Evolutionary conservation across 2,888 invertebrate species (phyloP), one percentile per base, ranked within the genome.

Genomic region (Ptychoptera albimana): DNA sequence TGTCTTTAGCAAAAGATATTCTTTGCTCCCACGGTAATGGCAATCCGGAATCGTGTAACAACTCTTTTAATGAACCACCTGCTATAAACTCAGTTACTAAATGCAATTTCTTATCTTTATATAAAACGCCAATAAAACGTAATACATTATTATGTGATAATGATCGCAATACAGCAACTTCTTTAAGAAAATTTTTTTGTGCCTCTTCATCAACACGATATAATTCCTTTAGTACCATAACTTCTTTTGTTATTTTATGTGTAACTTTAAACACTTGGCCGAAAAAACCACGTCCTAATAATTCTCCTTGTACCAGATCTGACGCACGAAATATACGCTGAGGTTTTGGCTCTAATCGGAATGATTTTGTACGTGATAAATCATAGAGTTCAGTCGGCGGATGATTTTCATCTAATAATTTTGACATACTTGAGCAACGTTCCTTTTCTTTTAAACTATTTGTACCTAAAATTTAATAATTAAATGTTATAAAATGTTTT

Each of bases 211-310:
- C 93, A 15, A 93, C 86, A 45, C 89, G 72, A 66, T 91, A 86
- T 45, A 94, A 71, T 60, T 94, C 92, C 58, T 94, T 94, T 37
- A 94, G 74, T 53, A 94, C 93, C 92, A 94, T 93, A 38, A 91
- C 83, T 66, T 94, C 93, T 50, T 81, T 81, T 1, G 91, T 91
- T 52, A 82, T 80, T 43, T 83, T 77, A 60, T 93, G 92, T 1
- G 89, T 92, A 45, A 92, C 91, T 69, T 88, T 83, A 64, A 78
- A 86, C 46, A 85, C 88, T 62, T 91, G 87, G 2, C 94, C 94
- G 64, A 93, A 94, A 68, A 93, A 94, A 1, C 94, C 94, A 55
- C 86, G 82, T 3, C 93, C 93, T 11, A 93, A 67, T 6, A 93
- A 70, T 60, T 92, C 91, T 34, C 92, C 92, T 67, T 83, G 70